phyloP scores from a whole-genome alignment of 2,888 invertebrate genomes.

The Elmis aenea region DNA sequence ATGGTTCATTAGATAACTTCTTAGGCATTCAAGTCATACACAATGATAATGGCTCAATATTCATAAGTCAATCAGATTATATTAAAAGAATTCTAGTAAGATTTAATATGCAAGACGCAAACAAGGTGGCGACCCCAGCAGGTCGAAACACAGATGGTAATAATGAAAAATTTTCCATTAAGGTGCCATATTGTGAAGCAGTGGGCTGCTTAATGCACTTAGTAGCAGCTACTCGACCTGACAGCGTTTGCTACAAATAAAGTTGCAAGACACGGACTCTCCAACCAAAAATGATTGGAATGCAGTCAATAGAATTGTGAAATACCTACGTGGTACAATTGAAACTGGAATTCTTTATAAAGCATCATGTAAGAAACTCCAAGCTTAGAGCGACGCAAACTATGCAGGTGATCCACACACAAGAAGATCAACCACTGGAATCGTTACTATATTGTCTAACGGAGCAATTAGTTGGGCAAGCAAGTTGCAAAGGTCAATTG shows the following conservation, averaged over 20 bases:
- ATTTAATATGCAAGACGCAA: conserved; percentile 23
- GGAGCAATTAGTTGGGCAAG: conserved; percentile 32
- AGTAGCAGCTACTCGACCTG: conserved; percentile 19
- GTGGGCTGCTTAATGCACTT: conserved; percentile 23
- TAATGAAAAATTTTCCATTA: conserved; percentile 5
- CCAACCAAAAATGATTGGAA: conserved; percentile 16
- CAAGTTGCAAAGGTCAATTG: conserved; percentile 29
- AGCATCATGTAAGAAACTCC: conserved; percentile 6
- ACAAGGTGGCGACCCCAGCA: conserved; percentile 22
- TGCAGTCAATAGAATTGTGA: conserved; percentile 13
- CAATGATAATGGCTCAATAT: conserved; percentile 19
- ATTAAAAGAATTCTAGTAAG: conserved; percentile 10
- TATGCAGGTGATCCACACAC: conserved; percentile 20
- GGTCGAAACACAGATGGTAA: conserved; percentile 10
- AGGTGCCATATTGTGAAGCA: conserved; percentile 20
- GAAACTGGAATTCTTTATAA: conserved; percentile 6
- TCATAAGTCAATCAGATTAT: conserved; percentile 16
- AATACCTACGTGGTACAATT: conserved; percentile 15
- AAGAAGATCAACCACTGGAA: conserved; percentile 19
- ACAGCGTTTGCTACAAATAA: conserved; percentile 19
- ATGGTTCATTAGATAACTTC: conserved; percentile 7
- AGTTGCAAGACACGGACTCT: no score
- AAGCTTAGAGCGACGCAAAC: conserved; percentile 25
- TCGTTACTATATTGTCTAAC: conserved; percentile 21
- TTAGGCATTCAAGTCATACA: conserved; percentile 20